Evolutionary conservation across 1,140 invertebrate genomes (phyloP), one percentile per base, ranked within the genome.

Genomic region (Delia radicum): DNA sequence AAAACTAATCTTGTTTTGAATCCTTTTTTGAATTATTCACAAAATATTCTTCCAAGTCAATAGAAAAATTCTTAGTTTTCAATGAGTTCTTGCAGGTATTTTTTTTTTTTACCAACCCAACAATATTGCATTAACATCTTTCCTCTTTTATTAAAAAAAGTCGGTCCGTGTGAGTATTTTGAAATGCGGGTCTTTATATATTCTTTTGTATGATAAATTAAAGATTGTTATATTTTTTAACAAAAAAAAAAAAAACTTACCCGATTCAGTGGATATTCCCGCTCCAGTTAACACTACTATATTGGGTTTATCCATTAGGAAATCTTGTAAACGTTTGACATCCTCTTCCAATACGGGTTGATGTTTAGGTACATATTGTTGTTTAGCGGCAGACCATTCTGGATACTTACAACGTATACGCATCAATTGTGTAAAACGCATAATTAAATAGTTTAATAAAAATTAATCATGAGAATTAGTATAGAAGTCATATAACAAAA

Each of bases 191-290:
- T n/a, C n/a, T n/a, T n/a, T n/a, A n/a, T n/a, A n/a, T n/a, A n/a
- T n/a, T n/a, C n/a, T n/a, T n/a, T n/a, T n/a, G n/a, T n/a, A n/a
- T n/a, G n/a, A n/a, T n/a, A n/a, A n/a, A n/a, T 42, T 1, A 5
- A 42, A 42, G 12, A 42, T 24, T 21, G 24, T 48, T 48, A 24
- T 55, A 1, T 21, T 6, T 55, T 55, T 21, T 55, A 55, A 55
- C 7, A 55, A 55, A 55, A 18, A 55, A 42, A 42, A 42, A 75
- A 69, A 69, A 42, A 12, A 7, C 65, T 61, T 81, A 92, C 91
- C 91, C 82, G 92, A 93, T 91, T 98, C 97, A 15, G 97, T 99
- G 27, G 97, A 99, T 80, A 99, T 92, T 73, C 97, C 97, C 78
- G 97, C 97, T 37, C 97, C 97, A 61, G 96, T 97, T 65, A 98